Evolutionary conservation across 2,797 vertebrate genomes (phyloP), one percentile per base, ranked within the genome.

Genomic region (Leucoraja ocellata): DNA sequence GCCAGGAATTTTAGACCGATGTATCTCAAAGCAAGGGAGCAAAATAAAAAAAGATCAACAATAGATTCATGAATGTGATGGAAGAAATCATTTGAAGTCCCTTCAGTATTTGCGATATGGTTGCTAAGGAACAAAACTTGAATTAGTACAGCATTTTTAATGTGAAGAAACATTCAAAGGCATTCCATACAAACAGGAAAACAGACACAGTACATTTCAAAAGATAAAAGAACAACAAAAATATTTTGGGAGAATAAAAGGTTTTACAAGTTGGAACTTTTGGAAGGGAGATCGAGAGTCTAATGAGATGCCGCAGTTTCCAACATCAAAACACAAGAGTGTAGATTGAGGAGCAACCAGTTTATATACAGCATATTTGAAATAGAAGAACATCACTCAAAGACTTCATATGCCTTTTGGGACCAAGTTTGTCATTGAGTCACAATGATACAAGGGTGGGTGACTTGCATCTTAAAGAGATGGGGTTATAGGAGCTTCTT

Each of bases 161-260:
- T 83, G 81, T 83, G 58, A 83, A 83, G 81, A 83, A 61, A 83
- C 54, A 83, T 83, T 83, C 81, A 16, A 83, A 83, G 54, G 81
- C 23, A 83, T 25, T 46, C 58, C 39, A 58, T 1, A 6, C 46
- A 58, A 83, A 28, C 14, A 83, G 81, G 39, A 2, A 83, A 11
- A 58, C 23, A 28, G 46, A 83, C 46, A 46, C 46, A 54, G 46
- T 83, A 25, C 46, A 39, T 54, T 46, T 25, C 54, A 25, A 21
- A 3, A 80, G 78, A 80, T 80, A 80, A 46, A 80, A 80, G 78
- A 46, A 39, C 8, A 46, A 5, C 46, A 83, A 58, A 28, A 25
- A 11, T 11, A 46, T 81, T 18, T 23, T 54, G 4, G 39, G 54
- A 81, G 79, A 46, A 23, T 21, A 16, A 39, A 21, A 80, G 36